Percentiles rank a stretch among this genome's conserved stretches.
Conservation (phyloP, 2,888 invertebrate genomes). For the Temnothorax rugatulus region DNA sequence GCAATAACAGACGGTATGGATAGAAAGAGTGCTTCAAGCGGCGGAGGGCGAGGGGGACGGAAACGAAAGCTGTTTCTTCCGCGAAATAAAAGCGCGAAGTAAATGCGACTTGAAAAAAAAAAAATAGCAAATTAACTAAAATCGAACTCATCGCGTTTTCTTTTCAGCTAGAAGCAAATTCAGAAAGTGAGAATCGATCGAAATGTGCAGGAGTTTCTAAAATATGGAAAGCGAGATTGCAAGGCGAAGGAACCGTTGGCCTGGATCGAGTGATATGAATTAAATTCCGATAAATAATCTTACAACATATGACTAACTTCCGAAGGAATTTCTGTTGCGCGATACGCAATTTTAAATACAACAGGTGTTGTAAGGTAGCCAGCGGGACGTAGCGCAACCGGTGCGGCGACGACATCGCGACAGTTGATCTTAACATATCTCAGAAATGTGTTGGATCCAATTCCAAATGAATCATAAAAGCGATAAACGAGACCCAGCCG, state of each 20-base stretch:
- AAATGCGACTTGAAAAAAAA: not conserved
- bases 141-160: not conserved
- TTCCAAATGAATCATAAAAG: slow-evolving; percentile 26
- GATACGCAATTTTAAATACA: slow-evolving; percentile 15
- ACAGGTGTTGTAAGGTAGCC: slow-evolving; percentile 9
- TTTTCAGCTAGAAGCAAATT: not conserved
- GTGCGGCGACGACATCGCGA: slow-evolving; percentile 11
- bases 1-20: not conserved
- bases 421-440: not conserved
- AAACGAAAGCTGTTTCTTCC: not conserved
- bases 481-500: too few relatives aligned
- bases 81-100: not conserved
- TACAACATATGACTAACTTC: slow-evolving; percentile 26
- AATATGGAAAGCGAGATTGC: slow-evolving; percentile 11
- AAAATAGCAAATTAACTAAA: not conserved
- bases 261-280: not conserved
- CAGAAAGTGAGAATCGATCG: not conserved
- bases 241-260: not conserved
- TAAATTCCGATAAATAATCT: slow-evolving; percentile 37
- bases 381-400: not conserved
- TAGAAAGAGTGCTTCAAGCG: not conserved
- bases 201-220: not conserved
- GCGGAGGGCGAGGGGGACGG: not conserved
- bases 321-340: slow-evolving; percentile 36
- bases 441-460: not conserved